These are phyloP conservation scores for Orientallactaga bullata DNA, from an alignment of 2,113 vertebrate species.

Conservation along the genomic window DNA sequence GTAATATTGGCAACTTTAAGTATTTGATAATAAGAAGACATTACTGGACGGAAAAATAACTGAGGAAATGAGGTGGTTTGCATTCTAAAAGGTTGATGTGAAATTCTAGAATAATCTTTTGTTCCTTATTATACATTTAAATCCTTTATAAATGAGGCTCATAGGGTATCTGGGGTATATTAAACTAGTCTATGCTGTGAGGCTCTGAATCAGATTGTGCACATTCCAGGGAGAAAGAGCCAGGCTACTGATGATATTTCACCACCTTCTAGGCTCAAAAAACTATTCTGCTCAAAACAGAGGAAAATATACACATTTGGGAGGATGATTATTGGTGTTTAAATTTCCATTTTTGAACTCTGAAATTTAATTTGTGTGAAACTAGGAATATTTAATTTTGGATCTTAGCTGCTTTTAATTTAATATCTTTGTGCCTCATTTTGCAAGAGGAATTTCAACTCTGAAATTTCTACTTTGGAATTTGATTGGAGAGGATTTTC, in stretches of 20 bases:
- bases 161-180: not conserved
- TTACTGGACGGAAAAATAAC: not conserved
- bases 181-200: not conserved
- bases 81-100: not conserved
- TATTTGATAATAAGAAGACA: not conserved
- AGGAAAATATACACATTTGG: not conserved
- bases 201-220: not conserved
- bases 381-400: not conserved
- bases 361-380: not conserved
- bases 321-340: not conserved
- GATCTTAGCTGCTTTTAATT: not conserved
- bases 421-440: not conserved
- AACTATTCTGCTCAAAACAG: not conserved
- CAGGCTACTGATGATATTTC: not conserved
- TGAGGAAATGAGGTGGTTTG: not conserved
- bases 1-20: not conserved
- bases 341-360: not conserved
- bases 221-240: not conserved
- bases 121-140: not conserved
- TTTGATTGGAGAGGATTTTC: not conserved
- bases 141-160: not conserved
- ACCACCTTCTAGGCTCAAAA: not conserved
- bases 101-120: not conserved
- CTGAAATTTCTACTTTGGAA: not conserved
- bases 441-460: constrained; percentile 1